Percentiles rank a stretch among this genome's conserved stretches.
phyloP scores from a whole-genome alignment of 2,888 invertebrate species.

The Glyphotaelius pellucidus region DNA sequence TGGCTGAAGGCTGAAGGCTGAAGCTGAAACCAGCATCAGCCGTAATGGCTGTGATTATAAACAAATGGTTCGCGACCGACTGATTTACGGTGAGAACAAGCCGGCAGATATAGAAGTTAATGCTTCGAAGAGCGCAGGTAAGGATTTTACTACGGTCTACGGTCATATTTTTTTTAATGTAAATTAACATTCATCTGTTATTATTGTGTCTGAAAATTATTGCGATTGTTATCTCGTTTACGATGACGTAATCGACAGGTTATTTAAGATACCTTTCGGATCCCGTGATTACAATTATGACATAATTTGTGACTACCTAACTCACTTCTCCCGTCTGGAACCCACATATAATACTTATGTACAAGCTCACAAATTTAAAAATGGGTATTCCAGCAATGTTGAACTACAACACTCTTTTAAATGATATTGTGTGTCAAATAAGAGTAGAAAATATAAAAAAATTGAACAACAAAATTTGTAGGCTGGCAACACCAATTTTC shows the following conservation, averaged over 20 bases:
- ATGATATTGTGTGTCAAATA: too few species aligned
- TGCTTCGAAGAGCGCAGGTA: constrained; percentile 33
- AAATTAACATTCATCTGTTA: constrained; percentile 22
- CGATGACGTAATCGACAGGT: neutral
- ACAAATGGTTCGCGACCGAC: constrained; percentile 62
- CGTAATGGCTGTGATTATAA: constrained; percentile 62
- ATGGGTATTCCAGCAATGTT: too few species aligned
- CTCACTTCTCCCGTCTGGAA: too few species aligned
- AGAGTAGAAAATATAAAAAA: too few species aligned
- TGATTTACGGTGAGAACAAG: constrained; percentile 65
- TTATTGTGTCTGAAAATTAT: constrained; percentile 26
- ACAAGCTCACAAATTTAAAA: too few species aligned
- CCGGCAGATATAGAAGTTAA: constrained; percentile 18
- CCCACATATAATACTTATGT: too few species aligned
- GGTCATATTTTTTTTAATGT: neutral
- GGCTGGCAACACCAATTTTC: too few species aligned
- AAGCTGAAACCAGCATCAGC: neutral
- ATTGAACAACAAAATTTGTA: too few species aligned
- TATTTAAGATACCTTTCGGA: constrained; percentile 71
- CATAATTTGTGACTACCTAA: too few species aligned
- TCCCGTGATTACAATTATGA: too few species aligned
- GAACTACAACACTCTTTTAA: too few species aligned
- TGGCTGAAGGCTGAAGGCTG: neutral
- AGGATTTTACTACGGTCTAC: constrained; percentile 24
- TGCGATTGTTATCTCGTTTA: constrained; percentile 27